Conservation (phyloP, 2,113 vertebrate species). For the Eptesicus fuscus region DNA sequence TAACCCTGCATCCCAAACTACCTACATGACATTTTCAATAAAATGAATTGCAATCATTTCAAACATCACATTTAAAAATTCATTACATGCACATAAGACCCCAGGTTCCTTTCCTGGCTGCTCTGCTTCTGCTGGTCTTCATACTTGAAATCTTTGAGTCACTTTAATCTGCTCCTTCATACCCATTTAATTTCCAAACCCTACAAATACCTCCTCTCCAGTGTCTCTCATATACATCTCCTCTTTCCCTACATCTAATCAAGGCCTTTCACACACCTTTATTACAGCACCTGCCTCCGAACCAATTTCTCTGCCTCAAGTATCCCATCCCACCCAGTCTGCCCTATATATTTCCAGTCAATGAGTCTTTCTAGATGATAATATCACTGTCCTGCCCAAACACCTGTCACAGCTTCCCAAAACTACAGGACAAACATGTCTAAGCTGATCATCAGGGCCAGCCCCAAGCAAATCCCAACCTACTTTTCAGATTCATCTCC, state of each 20-base stretch:
- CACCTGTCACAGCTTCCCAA: not conserved
- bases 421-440: not conserved
- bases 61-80: not conserved
- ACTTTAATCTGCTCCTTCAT: not conserved
- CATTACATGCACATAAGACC: not conserved
- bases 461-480: not conserved
- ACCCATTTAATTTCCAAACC: not conserved
- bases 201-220: rapidly evolving
- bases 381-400: not conserved
- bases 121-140: not conserved
- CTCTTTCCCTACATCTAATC: not conserved
- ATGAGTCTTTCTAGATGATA: not conserved
- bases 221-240: not conserved
- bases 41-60: not conserved
- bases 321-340: not conserved
- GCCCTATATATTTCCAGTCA: not conserved
- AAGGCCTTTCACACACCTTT: not conserved
- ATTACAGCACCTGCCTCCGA: not conserved
- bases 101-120: not conserved
- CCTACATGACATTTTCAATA: not conserved
- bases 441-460: not conserved
- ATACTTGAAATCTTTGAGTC: not conserved
- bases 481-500: not conserved
- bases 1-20: not conserved
- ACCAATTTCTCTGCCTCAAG: not conserved